A percentile compares a stretch with the other conserved stretches of the same genome.
These are phyloP conservation scores for Penelope pileata DNA, from an alignment of 2,113 vertebrate genomes.

Conservation along the genomic window DNA sequence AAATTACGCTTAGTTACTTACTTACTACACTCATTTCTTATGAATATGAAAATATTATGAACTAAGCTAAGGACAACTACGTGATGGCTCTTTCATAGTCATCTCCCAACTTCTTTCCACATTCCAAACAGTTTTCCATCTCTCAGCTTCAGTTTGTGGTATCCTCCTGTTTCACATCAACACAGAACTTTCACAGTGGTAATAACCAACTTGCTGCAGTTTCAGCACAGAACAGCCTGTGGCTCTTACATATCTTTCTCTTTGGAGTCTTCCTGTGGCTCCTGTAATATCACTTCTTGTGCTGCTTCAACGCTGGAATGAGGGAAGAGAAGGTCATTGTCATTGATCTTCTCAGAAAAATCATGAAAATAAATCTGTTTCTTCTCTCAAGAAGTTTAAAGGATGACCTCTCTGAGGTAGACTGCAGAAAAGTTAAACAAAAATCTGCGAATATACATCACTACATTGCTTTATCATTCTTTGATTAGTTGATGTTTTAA, in stretches of 20 bases:
- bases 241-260: constrained; percentile 68
- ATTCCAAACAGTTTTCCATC: not conserved
- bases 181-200: not conserved
- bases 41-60: not conserved
- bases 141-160: not conserved
- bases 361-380: not conserved
- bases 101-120: not conserved
- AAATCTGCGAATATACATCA: not conserved
- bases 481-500: not conserved
- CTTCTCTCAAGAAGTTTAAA: not conserved
- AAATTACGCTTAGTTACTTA: not conserved
- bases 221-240: not conserved
- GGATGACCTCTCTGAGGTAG: not conserved
- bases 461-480: not conserved
- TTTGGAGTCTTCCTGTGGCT: constrained; percentile 47
- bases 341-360: not conserved
- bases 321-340: not conserved
- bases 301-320: constrained; percentile 45
- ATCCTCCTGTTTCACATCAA: not conserved
- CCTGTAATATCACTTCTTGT: not conserved
- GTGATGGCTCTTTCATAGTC: not conserved
- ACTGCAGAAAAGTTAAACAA: not conserved
- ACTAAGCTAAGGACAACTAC: not conserved
- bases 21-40: not conserved
- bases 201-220: not conserved